Evolutionary conservation across 2,888 invertebrate genomes (phyloP), one percentile per base, ranked within the genome.

Genomic region (Trichogramma dendrolimi): DNA sequence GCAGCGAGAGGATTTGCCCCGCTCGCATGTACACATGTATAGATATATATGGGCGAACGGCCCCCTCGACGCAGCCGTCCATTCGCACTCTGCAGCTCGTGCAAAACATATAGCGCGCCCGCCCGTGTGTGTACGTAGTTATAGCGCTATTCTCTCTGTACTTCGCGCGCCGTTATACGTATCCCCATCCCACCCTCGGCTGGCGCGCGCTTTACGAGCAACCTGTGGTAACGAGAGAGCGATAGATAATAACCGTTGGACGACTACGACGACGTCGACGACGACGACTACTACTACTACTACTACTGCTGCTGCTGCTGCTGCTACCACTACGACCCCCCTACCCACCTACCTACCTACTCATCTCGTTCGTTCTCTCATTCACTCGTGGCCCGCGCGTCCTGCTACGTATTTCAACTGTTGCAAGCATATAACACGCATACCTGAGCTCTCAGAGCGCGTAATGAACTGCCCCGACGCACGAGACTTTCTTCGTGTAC

Each of bases 171-270:
- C 14, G 39, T 47, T 27, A 27, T 27, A 27, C 27, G 27, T 27
- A 38, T 57, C 58, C 53, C 57, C 57, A 60, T 67, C 64, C 46
- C n/a, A 49, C 49, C 40, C 39, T 51, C 39, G 59, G 55, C 75
- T 74, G 74, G 74, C 75, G 76, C 76, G 27, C 78, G 76, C 75
- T 79, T 79, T 79, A 79, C 79, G 79, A 79, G 79, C 79, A 79
- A 78, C 79, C 79, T 79, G 79, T 79, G 79, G 79, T 79, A 79
- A 79, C 79, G 78, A 79, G 78, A 27, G 27, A 79, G 75, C 78
- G 79, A 79, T 79, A 78, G 79, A 79, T 79, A 79, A 79, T 79
- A 79, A 79, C 78, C 75, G 78, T 74, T 77, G 71, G 74, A 72
- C 27, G 27, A 27, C 27, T 27, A 27, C 27, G 27, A 27, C 27